Percentiles rank a stretch among this genome's conserved stretches.
Conservation (phyloP, 2,113 vertebrate genomes). For the Mesembrinibis cayennensis region DNA sequence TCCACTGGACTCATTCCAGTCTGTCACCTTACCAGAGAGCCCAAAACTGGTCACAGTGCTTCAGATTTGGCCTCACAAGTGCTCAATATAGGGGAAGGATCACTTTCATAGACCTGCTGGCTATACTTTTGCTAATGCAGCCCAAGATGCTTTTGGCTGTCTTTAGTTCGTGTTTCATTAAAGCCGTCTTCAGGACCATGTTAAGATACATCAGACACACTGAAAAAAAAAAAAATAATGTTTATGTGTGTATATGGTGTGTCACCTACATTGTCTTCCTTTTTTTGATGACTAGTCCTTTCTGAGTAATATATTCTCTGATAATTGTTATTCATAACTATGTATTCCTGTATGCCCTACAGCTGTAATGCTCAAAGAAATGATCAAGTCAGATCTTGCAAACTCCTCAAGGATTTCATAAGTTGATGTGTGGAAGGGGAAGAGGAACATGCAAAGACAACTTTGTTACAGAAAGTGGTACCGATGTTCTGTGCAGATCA, state of each 20-base stretch:
- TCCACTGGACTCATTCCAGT: not conserved
- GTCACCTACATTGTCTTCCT: not conserved
- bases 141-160: accelerated
- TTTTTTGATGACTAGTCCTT: not conserved
- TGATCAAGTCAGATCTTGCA: not conserved
- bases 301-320: not conserved
- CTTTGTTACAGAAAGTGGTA: not conserved
- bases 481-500: not conserved
- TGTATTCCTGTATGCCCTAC: not conserved
- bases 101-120: not conserved
- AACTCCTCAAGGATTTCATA: not conserved
- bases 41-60: not conserved
- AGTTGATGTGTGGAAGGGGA: not conserved
- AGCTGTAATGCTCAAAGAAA: not conserved
- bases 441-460: not conserved
- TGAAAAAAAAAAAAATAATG: not conserved
- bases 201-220: not conserved
- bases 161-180: not conserved
- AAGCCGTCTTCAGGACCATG: accelerated
- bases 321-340: not conserved
- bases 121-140: not conserved
- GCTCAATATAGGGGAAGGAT: not conserved
- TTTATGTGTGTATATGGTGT: not conserved
- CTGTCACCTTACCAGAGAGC: not conserved
- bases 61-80: not conserved